These are phyloP conservation scores for Trisateles emortualis DNA, from an alignment of 2,888 invertebrate genomes.

Conservation along the genomic window DNA sequence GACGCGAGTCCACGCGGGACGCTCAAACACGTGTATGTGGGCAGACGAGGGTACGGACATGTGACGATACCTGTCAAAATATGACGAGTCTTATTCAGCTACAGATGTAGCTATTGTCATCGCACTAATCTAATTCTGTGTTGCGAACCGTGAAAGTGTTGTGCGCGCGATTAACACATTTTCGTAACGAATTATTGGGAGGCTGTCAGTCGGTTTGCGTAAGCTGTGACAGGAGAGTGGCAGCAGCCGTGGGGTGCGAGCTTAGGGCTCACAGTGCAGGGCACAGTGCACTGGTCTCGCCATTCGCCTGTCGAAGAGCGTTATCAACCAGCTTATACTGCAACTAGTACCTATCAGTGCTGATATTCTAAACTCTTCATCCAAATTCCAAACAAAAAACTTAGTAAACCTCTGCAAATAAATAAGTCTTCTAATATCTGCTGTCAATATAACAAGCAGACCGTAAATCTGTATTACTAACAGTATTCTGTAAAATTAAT, in stretches of 20 bases:
- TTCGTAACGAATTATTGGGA: conserved; percentile 84
- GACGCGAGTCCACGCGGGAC: conserved; percentile 67
- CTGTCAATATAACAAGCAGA: not conserved
- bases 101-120: conserved; percentile 85
- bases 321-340: conserved; percentile 36
- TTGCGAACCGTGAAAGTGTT: conserved; percentile 82
- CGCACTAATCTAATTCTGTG: conserved; percentile 82
- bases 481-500: too few relatives aligned
- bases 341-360: conserved; percentile 3
- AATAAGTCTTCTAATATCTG: not conserved
- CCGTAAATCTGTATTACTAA: too few relatives aligned
- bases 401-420: not conserved
- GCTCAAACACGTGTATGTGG: conserved; percentile 83
- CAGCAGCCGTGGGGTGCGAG: conserved; percentile 75
- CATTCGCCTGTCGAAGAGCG: conserved; percentile 53
- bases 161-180: conserved; percentile 82
- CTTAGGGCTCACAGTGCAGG: conserved; percentile 50
- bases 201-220: conserved; percentile 84
- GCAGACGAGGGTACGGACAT: conserved; percentile 76
- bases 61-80: conserved; percentile 85
- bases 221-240: conserved; percentile 86
- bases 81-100: conserved; percentile 81
- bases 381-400: not conserved
- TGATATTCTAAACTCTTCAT: not conserved
- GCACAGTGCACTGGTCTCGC: conserved; percentile 33